Conservation (phyloP, 2,113 vertebrate genomes). For the Coptodon bakossiorum region DNA sequence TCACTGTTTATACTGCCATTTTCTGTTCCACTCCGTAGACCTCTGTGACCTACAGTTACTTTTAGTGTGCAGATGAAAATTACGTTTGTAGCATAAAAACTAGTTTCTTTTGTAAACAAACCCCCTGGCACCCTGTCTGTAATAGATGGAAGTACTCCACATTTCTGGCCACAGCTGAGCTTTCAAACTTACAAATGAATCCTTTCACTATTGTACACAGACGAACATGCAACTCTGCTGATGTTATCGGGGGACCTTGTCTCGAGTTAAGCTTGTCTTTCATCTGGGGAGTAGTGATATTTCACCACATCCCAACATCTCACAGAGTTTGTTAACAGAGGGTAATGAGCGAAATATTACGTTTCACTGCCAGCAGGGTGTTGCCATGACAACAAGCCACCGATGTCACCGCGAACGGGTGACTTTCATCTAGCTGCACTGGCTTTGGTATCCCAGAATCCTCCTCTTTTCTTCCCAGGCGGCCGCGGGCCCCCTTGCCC, state of each 20-base stretch:
- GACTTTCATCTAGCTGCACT: conserved; percentile 87
- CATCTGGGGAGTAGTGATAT: conserved; percentile 20
- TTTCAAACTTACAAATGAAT: conserved; percentile 4
- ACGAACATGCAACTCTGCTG: not conserved
- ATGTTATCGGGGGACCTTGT: not conserved
- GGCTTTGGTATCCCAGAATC: conserved; percentile 80
- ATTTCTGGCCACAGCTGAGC: not conserved
- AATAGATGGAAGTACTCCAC: not conserved
- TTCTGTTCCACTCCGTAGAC: not conserved
- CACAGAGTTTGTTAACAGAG: conserved; percentile 37
- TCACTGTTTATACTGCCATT: not conserved
- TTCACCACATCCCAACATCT: conserved; percentile 27
- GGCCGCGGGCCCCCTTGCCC: conserved; percentile 95
- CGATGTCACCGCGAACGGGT: conserved; percentile 84
- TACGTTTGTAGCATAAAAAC: not conserved
- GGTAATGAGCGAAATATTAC: conserved; percentile 77
- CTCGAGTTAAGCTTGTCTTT: not conserved
- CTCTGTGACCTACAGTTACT: not conserved
- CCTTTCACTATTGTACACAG: not conserved
- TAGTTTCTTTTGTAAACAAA: not conserved
- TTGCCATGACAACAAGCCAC: conserved; percentile 98
- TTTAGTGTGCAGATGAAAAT: not conserved
- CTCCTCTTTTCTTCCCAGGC: conserved; percentile 90
- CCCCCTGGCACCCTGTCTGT: not conserved
- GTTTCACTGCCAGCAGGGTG: conserved; percentile 89